phyloP scores from a whole-genome alignment of 2,113 vertebrate species.

The Procavia capensis region DNA sequence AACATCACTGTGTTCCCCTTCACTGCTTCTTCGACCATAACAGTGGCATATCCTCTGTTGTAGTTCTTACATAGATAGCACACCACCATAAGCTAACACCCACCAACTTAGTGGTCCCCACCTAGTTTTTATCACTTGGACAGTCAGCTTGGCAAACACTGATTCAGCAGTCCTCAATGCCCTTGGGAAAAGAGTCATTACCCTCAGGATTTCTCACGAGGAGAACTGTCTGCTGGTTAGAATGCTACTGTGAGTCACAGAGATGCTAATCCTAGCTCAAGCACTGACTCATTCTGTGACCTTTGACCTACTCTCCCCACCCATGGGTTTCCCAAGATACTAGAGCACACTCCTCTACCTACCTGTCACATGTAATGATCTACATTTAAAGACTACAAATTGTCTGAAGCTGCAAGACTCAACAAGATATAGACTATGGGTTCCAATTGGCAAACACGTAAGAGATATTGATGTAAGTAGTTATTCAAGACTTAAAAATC shows the following conservation, averaged over 20 bases:
- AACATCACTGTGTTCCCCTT: background rate
- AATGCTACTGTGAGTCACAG: slow-evolving; percentile 66
- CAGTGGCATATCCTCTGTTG: background rate
- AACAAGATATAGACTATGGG: background rate
- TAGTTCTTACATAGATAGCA: background rate
- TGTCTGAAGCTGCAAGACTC: background rate
- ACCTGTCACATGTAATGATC: background rate
- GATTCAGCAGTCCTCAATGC: background rate
- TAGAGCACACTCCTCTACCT: slow-evolving; percentile 53
- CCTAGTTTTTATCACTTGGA: background rate
- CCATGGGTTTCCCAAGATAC: slow-evolving; percentile 37
- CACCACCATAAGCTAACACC: background rate
- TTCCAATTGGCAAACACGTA: background rate
- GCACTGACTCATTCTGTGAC: slow-evolving; percentile 71
- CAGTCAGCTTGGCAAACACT: slow-evolving; percentile 10
- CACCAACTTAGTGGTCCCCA: background rate
- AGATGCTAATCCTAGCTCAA: slow-evolving; percentile 45
- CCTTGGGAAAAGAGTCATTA: slow-evolving; percentile 4
- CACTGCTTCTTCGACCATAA: background rate
- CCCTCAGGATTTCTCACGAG: slow-evolving; percentile 61
- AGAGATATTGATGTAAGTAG: background rate
- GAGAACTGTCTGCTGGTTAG: slow-evolving; percentile 42
- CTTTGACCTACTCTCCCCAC: slow-evolving; percentile 27
- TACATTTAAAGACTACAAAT: slow-evolving; percentile 33
- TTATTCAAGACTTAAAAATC: background rate